These are phyloP conservation scores for Ginglymostoma cirratum DNA, from an alignment of 2,113 vertebrate genomes.

Conservation along the genomic window DNA sequence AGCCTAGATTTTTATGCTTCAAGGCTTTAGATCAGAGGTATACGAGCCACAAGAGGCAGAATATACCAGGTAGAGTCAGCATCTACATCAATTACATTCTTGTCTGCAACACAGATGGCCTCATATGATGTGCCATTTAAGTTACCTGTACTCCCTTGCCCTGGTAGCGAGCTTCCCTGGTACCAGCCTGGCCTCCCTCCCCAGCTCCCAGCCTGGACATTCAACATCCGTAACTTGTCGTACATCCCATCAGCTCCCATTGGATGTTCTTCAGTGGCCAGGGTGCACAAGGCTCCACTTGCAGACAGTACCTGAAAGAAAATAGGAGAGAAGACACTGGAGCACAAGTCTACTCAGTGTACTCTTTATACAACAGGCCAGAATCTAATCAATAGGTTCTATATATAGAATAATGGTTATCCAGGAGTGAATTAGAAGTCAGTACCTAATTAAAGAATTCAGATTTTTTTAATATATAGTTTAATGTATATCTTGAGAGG, in stretches of 20 bases:
- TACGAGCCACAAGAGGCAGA: neutral
- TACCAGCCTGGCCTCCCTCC: constrained; percentile 71
- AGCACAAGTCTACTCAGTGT: neutral
- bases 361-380: neutral
- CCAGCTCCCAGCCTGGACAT: constrained; percentile 72
- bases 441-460: neutral
- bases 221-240: constrained; percentile 75
- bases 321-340: neutral
- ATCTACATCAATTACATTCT: neutral
- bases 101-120: neutral
- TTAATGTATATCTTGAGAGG: too few species aligned
- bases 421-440: neutral
- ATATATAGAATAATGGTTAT: neutral
- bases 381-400: neutral
- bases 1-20: neutral
- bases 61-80: neutral
- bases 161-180: constrained; percentile 58
- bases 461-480: neutral
- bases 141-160: constrained; percentile 60
- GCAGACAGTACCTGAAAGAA: constrained; percentile 31
- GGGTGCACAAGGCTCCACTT: constrained; percentile 34
- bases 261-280: constrained; percentile 38
- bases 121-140: constrained; percentile 18
- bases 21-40: neutral
- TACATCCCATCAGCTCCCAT: constrained; percentile 58